Evolutionary conservation across 2,888 invertebrate species (phyloP).

Genomic region (Brenthis daphne): DNA sequence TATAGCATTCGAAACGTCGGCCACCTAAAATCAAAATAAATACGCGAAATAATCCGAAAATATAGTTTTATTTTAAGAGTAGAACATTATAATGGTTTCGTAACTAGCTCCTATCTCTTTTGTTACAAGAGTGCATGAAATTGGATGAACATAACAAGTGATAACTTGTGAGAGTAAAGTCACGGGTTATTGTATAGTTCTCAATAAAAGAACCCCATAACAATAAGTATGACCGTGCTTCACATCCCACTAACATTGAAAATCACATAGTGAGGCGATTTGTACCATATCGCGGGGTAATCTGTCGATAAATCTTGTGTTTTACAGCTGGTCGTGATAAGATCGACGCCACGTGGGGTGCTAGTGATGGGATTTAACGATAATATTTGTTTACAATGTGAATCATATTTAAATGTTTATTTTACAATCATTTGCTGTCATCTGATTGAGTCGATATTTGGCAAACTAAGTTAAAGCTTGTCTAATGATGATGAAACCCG

Average conservation of each 20-base stretch:
- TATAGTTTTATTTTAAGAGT: no score
- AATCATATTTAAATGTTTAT: neutral
- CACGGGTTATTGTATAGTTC: neutral
- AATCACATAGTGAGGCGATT: conserved; percentile 73
- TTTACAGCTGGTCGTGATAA: conserved; percentile 79
- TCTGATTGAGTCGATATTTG: no score
- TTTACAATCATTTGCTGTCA: no score
- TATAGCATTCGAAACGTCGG: no score
- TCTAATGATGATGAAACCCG: no score
- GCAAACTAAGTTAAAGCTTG: no score
- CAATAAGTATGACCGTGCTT: conserved; percentile 11
- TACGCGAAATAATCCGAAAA: neutral
- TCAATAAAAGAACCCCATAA: conserved; percentile 7
- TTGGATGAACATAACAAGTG: no score
- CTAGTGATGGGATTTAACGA: conserved; percentile 54
- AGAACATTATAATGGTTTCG: no score
- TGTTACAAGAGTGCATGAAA: no score
- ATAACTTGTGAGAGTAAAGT: no score
- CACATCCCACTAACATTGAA: conserved; percentile 47
- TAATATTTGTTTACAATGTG: conserved; percentile 14
- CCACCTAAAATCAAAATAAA: no score
- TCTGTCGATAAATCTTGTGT: conserved; percentile 80
- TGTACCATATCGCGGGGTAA: conserved; percentile 71
- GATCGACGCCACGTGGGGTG: conserved; percentile 77
- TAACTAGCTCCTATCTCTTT: no score